A percentile compares a stretch with the other conserved stretches of the same genome.
Evolutionary conservation across 2,113 vertebrate species (phyloP).

Genomic region (Epinephelus moara): DNA sequence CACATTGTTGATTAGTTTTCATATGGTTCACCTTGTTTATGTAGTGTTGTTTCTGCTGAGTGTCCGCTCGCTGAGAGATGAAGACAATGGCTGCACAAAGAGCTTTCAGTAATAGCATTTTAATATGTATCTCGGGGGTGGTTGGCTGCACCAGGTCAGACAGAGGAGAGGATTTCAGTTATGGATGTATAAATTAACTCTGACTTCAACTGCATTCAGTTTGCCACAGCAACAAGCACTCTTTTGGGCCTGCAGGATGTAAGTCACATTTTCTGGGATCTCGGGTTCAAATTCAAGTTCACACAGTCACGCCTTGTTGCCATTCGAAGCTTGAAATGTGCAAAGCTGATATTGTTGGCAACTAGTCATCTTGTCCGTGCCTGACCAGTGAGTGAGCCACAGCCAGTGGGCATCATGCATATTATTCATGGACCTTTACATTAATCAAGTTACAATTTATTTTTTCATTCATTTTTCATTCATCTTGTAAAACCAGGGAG

Average conservation of each 20-base stretch:
- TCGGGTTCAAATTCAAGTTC: constrained; percentile 37
- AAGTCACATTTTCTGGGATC: constrained; percentile 42
- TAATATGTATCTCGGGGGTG: constrained; percentile 59
- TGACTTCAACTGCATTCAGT: constrained; percentile 24
- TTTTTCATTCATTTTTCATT: neutral
- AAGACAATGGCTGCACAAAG: constrained; percentile 69
- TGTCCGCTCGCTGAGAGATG: constrained; percentile 59
- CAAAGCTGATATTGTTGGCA: constrained; percentile 52
- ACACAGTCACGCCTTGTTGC: constrained; percentile 25
- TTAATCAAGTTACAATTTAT: constrained; percentile 13
- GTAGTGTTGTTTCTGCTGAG: constrained; percentile 52
- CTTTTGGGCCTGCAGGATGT: constrained; percentile 35
- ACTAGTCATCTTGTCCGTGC: constrained; percentile 18
- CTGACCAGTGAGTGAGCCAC: constrained; percentile 36
- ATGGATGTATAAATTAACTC: constrained; percentile 47
- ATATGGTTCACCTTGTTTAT: constrained; percentile 66
- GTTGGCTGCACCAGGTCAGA: constrained; percentile 44
- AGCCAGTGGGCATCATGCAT: constrained; percentile 38
- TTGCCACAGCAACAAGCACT: constrained; percentile 37
- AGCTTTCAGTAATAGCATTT: constrained; percentile 60
- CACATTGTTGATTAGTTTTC: constrained; percentile 47
- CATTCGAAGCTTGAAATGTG: constrained; percentile 17
- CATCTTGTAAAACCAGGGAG: neutral
- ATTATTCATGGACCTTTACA: constrained; percentile 1
- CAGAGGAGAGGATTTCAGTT: constrained; percentile 47